Percentiles rank a stretch among this genome's conserved stretches.
Conservation (phyloP, 2,888 invertebrate genomes). For the Kryphioiulus occultus region DNA sequence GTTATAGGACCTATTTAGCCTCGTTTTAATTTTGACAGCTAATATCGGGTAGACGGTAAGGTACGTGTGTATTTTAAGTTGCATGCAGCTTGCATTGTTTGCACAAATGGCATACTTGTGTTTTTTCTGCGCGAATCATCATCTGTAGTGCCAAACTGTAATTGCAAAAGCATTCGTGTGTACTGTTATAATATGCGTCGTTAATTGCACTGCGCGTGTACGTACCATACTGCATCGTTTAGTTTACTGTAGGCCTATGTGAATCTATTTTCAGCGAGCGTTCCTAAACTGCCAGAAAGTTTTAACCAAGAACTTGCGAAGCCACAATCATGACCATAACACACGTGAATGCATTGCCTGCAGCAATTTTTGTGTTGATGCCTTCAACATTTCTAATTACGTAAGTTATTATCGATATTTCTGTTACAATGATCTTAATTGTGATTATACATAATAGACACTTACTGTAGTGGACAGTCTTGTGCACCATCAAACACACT, state of each 20-base stretch:
- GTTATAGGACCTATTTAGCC: too few relatives aligned
- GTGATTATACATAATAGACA: too few relatives aligned
- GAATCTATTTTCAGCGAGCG: not conserved
- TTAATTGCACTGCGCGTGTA: not conserved
- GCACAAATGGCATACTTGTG: not conserved
- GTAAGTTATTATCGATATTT: not conserved
- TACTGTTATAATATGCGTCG: not conserved
- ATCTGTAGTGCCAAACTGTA: not conserved
- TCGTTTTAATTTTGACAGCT: not conserved
- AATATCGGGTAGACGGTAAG: not conserved
- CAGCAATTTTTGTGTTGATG: conserved; percentile 33
- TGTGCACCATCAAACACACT: too few relatives aligned
- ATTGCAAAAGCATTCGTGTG: not conserved
- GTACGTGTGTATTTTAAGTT: too few relatives aligned
- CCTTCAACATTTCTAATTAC: conserved; percentile 41
- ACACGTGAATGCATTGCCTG: conserved; percentile 2
- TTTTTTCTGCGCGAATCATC: not conserved
- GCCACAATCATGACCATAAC: not conserved
- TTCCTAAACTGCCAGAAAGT: not conserved
- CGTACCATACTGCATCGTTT: not conserved
- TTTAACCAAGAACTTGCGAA: not conserved
- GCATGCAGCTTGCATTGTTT: not conserved
- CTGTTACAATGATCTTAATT: too few relatives aligned
- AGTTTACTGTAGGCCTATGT: not conserved
- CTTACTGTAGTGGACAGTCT: too few relatives aligned